phyloP scores from a whole-genome alignment of 2,113 vertebrate genomes.

The Phycodurus eques region DNA sequence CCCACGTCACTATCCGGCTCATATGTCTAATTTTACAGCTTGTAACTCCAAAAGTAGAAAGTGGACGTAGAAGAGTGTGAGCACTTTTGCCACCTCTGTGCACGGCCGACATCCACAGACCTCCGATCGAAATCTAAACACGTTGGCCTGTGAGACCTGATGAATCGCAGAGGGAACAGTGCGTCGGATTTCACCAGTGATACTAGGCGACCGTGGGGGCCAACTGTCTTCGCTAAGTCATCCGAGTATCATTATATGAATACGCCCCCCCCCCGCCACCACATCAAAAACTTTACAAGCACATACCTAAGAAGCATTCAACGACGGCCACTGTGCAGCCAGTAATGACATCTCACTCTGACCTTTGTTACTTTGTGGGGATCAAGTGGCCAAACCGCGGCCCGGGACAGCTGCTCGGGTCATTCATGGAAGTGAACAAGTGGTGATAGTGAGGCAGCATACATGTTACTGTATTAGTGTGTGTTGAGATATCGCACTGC shows the following conservation, averaged over 20 bases:
- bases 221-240: slow-evolving; percentile 54
- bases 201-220: slow-evolving; percentile 48
- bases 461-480: slow-evolving; percentile 10
- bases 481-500: slow-evolving; percentile 30
- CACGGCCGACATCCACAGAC: no score
- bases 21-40: not conserved
- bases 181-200: slow-evolving; percentile 58
- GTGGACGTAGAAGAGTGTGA: not conserved
- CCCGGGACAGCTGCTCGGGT: slow-evolving; percentile 67
- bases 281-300: slow-evolving; percentile 33
- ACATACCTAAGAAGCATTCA: slow-evolving; percentile 54
- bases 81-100: not conserved
- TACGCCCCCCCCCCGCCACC: slow-evolving; percentile 24
- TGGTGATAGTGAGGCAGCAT: slow-evolving; percentile 34
- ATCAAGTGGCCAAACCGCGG: slow-evolving; percentile 60
- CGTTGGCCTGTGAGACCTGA: slow-evolving; percentile 30
- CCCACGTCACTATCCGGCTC: no score
- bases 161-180: slow-evolving; percentile 44
- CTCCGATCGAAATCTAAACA: not conserved
- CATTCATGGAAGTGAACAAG: slow-evolving; percentile 71
- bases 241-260: slow-evolving; percentile 52
- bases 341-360: slow-evolving; percentile 49
- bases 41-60: not conserved
- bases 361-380: slow-evolving; percentile 55
- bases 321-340: slow-evolving; percentile 44